These are phyloP conservation scores for Biston stratarius DNA, from an alignment of 2,888 invertebrate species.

Conservation along the genomic window DNA sequence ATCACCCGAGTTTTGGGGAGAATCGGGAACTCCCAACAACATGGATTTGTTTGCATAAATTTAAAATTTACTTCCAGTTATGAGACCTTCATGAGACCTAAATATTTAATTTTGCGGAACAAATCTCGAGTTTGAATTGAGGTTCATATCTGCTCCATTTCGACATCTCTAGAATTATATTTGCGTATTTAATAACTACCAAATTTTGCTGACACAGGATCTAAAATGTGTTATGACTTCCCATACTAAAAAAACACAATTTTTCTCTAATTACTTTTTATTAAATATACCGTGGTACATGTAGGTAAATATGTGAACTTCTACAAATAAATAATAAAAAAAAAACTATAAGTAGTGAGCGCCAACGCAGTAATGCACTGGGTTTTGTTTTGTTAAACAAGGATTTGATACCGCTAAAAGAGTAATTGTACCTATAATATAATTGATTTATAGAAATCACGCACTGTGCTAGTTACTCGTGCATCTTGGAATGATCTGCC, in stretches of 20 bases:
- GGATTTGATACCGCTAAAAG: too few relatives aligned
- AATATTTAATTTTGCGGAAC: slow-evolving; percentile 18
- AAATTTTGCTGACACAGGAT: too few relatives aligned
- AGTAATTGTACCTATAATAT: too few relatives aligned
- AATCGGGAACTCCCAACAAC: slow-evolving; percentile 31
- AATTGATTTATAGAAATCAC: too few relatives aligned
- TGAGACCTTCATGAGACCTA: slow-evolving; percentile 29
- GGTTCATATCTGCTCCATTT: background rate
- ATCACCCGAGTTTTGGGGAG: slow-evolving; percentile 23
- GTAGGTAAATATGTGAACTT: too few relatives aligned
- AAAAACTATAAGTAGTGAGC: too few relatives aligned
- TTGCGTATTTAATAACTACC: background rate
- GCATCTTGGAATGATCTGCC: too few relatives aligned
- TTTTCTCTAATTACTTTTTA: background rate
- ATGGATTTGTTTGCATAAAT: slow-evolving; percentile 48
- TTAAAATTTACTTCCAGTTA: slow-evolving; percentile 39
- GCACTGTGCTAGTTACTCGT: too few relatives aligned
- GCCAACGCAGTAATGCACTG: too few relatives aligned
- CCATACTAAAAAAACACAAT: background rate
- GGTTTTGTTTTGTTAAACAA: too few relatives aligned
- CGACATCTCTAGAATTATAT: background rate
- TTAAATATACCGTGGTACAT: background rate
- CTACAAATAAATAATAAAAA: too few relatives aligned
- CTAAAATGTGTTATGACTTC: too few relatives aligned
- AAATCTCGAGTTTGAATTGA: background rate